Conservation (phyloP, 1,140 invertebrate genomes). For the Saccostrea glomerata region DNA sequence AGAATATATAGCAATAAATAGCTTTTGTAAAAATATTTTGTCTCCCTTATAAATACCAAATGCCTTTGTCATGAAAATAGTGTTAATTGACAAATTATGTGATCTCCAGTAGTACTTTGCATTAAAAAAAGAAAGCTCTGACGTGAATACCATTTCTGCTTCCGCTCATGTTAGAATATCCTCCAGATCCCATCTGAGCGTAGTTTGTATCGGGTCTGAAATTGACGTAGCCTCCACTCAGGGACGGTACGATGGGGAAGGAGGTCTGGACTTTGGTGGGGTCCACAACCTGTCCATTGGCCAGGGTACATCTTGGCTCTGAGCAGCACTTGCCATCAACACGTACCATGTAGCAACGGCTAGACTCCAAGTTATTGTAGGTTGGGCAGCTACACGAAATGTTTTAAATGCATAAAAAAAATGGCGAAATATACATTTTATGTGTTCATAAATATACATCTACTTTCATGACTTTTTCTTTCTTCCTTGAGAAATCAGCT, state of each 20-base stretch:
- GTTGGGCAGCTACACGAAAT: conserved; percentile 46
- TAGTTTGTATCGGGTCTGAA: conserved; percentile 59
- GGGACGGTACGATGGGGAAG: conserved; percentile 48
- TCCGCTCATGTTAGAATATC: background rate
- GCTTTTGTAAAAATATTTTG: too few species aligned
- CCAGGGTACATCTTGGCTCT: conserved; percentile 48
- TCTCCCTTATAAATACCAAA: too few species aligned
- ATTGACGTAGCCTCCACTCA: conserved; percentile 54
- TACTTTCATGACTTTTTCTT: too few species aligned
- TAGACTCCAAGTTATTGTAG: conserved; percentile 55
- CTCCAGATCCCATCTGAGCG: background rate
- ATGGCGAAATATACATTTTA: too few species aligned
- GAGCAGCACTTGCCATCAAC: conserved; percentile 55
- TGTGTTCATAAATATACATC: too few species aligned
- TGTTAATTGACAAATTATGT: too few species aligned
- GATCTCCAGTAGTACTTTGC: background rate
- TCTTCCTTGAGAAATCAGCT: too few species aligned
- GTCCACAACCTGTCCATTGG: conserved; percentile 54
- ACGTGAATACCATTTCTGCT: conserved; percentile 3
- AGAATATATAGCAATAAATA: too few species aligned
- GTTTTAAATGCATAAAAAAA: background rate
- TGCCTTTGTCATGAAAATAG: too few species aligned
- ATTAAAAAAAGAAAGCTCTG: background rate
- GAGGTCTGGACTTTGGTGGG: conserved; percentile 52
- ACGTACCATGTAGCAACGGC: conserved; percentile 48